Conservation (phyloP, 2,888 invertebrate genomes). For the Pachymerium ferrugineum region DNA sequence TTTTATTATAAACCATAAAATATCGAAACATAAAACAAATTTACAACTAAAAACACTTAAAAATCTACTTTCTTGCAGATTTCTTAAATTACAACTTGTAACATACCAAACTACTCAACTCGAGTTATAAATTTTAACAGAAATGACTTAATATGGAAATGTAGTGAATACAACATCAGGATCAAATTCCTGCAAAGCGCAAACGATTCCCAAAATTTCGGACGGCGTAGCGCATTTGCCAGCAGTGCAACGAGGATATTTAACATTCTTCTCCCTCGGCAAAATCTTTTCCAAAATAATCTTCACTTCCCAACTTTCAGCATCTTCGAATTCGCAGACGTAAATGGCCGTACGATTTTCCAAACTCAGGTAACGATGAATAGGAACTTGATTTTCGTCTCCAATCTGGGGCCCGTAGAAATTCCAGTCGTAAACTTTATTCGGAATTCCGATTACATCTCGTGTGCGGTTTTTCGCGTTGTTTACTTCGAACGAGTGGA, state of each 20-base stretch:
- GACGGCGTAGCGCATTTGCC: background rate
- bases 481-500: background rate
- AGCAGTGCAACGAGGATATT: background rate
- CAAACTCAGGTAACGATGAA: background rate
- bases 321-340: background rate
- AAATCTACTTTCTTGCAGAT: background rate
- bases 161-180: background rate
- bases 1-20: too few relatives aligned
- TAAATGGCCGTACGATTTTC: background rate
- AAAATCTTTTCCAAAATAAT: background rate
- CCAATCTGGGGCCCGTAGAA: too few relatives aligned
- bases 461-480: background rate
- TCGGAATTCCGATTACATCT: background rate
- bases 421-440: background rate
- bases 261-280: background rate
- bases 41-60: too few relatives aligned
- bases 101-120: too few relatives aligned
- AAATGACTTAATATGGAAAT: background rate
- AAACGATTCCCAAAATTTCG: background rate
- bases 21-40: too few relatives aligned
- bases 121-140: background rate
- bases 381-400: background rate
- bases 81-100: background rate
- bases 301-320: background rate
- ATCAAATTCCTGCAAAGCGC: background rate